Evolutionary conservation across 37 sponge, comb jelly and placozoan genomes (phyloP).

Genomic region (Theonella swinhoei): DNA sequence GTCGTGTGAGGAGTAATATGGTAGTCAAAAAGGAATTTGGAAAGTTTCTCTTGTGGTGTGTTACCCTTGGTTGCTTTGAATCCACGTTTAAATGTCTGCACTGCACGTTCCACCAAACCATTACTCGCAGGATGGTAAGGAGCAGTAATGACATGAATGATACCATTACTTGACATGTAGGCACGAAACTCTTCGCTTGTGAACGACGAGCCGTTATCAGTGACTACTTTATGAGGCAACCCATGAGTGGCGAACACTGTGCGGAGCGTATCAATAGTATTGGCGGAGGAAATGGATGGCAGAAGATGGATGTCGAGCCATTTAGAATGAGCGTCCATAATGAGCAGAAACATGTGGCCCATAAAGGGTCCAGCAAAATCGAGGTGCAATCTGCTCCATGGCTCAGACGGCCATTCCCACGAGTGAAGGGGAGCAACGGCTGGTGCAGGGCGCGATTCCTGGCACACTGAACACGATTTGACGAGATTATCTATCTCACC

Average conservation of each 20-base stretch:
- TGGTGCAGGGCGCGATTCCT: neutral
- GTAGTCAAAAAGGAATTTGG: neutral
- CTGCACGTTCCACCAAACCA: neutral
- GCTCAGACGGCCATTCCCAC: neutral
- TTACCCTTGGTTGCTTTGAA: neutral
- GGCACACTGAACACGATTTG: neutral
- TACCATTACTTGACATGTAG: neutral
- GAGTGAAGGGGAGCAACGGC: neutral
- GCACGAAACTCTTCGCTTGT: neutral
- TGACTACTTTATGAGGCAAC: neutral
- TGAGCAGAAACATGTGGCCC: neutral
- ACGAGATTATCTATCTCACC: neutral
- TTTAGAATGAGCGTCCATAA: neutral
- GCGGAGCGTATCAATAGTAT: neutral
- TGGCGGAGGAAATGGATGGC: neutral
- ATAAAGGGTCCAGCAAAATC: neutral
- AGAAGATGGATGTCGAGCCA: neutral
- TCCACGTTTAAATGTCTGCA: neutral
- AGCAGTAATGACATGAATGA: neutral
- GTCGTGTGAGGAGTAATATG: neutral
- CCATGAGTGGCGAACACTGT: neutral
- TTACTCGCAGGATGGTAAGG: neutral
- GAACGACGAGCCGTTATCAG: neutral
- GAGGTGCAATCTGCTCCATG: neutral
- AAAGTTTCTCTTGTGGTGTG: neutral